Base-by-base conservation (phyloP, 2,888 invertebrate genomes). In the Aporophyla lueneburgensis region DNA sequence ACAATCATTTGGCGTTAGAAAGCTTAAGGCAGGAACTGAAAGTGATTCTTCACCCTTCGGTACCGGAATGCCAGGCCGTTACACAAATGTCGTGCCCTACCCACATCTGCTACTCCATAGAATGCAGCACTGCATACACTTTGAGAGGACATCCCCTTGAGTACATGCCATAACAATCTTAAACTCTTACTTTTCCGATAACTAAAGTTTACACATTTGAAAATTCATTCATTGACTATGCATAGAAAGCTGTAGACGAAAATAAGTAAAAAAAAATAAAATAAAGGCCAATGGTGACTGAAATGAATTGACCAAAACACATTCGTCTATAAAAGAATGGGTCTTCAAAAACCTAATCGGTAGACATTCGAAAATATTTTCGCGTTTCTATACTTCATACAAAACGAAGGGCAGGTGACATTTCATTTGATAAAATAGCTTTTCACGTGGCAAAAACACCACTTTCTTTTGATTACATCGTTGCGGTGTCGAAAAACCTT, bases 21-120 rank as follows among this genome's bases (percentile, higher is more conserved):
- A 83, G 73, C 61, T 74, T 71, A 74, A 72, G 65, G 82, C 71
- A 69, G 78, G 73, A 81, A 79, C 84, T 78, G 66, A 63, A 83
- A 66, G 80, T 75, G 66, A 85, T 86, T 84, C 78, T 86, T 90
- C 86, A 83, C 87, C 86, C 88, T 61, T 90, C 86, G 81, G 78
- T 58, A 27, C 53, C 24, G 90, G 86, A 89, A 90, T 90, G 89
- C 87, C 71, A 76, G 78, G 82, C 84, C 87, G 91, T 91, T 92
- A 91, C 88, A 88, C 88, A 89, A 91, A 90, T 91, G 86, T 83
- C 84, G 78, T 81, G 76, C 88, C 85, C 78, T 86, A 84, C 80
- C 81, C 87, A 90, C 92, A 93, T 92, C 91, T 92, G 92, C 88
- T 90, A 88, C 86, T 86, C 84, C 86, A 83, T 83, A 88, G 88